Evolutionary conservation across 1,140 invertebrate species (phyloP), one percentile per base, ranked within the genome.

Genomic region (Zaprionus tsacasi): DNA sequence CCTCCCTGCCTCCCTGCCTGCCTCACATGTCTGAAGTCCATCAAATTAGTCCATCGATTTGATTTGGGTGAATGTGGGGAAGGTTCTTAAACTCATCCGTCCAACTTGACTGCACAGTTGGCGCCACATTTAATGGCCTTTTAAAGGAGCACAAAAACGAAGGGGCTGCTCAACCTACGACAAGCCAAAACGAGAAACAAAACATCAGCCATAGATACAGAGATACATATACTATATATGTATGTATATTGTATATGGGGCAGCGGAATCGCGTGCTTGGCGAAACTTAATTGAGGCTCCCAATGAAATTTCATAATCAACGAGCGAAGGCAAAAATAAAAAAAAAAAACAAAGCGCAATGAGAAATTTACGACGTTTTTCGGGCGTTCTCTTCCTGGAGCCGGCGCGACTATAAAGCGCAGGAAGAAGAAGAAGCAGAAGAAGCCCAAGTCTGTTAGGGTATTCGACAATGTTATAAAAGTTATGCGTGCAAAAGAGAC

Each of bases 221-320:
- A 35, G 6, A 40, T 40, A 5, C 11, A 40, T 40, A 40, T n/a
- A 40, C 12, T 12, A 48, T n/a, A 33, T 17, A 67, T 65, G 27
- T 54, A 60, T 59, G 13, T 35, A 33, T 63, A 1, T 67, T 6
- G 57, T 81, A 73, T 87, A 56, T 82, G 82, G 79, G 76, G 60
- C 82, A 82, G 27, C 57, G 10, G 35, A 67, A 76, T 87, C 83
- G 82, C 82, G 82, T 87, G 82, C 83, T 69, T 48, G 48, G 38
- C 67, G 52, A 48, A 70, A 87, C 57, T 87, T 87, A 87, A 88
- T 88, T 88, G 83, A 58, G 82, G 76, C 56, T 52, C 59, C 73
- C 66, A 87, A 82, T 78, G 70, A 80, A 88, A 80, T 88, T 87
- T 82, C 80, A 88, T 87, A 87, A 87, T 80, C 79, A 80, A 79